Conservation (phyloP, 2,797 vertebrate species). For the Ispidina picta region DNA sequence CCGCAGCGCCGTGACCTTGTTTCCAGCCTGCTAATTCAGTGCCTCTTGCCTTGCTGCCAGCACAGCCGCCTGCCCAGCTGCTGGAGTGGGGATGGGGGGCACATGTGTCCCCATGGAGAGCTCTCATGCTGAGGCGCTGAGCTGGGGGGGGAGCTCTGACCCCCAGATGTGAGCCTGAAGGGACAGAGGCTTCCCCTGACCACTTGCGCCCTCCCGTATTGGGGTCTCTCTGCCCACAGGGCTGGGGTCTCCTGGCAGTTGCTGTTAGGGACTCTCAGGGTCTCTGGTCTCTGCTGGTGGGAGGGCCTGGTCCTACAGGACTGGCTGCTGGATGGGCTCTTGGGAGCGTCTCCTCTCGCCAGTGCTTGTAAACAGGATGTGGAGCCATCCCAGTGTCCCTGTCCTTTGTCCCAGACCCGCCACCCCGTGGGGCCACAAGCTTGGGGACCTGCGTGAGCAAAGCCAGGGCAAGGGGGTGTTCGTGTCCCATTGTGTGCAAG, state of each 20-base stretch:
- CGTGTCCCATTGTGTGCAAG: rapidly evolving
- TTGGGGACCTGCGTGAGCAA: not conserved
- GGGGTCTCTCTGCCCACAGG: not conserved
- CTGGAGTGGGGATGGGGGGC: not conserved
- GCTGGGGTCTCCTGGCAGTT: not conserved
- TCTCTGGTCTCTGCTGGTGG: not conserved
- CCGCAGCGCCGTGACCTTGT: slow-evolving; percentile 26
- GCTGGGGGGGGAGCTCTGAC: not conserved
- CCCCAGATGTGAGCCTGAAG: not conserved
- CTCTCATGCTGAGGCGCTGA: rapidly evolving
- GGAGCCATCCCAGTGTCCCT: not conserved
- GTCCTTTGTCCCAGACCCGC: not conserved
- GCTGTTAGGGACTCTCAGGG: not conserved
- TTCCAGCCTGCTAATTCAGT: slow-evolving; percentile 6
- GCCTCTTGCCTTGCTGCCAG: not conserved
- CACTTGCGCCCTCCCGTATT: no score
- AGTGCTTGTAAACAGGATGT: slow-evolving; percentile 53
- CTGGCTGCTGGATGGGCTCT: not conserved
- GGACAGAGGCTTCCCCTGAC: not conserved
- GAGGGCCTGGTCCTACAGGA: not conserved
- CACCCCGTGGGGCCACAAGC: not conserved
- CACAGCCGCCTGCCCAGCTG: not conserved
- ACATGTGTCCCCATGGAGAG: not conserved
- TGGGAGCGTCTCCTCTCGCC: not conserved
- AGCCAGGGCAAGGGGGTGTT: not conserved